phyloP scores from a whole-genome alignment of 2,113 vertebrate species.

The Gymnarchus niloticus region DNA sequence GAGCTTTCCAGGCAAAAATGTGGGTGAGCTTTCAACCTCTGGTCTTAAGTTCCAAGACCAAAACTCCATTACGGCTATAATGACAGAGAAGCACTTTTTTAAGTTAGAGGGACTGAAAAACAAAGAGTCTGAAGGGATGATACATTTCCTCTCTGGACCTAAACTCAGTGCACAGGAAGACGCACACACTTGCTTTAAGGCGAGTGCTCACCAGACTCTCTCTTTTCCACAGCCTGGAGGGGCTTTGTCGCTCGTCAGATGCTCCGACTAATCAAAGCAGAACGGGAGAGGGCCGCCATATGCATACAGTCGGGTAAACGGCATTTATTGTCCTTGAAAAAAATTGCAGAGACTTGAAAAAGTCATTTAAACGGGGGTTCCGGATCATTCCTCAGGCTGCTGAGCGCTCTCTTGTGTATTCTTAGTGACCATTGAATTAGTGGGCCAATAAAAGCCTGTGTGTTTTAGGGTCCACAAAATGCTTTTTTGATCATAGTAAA shows the following conservation, averaged over 20 bases:
- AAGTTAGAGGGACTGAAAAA: background rate
- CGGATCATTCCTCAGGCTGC: background rate
- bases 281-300: conserved; percentile 64
- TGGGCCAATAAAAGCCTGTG: conserved; percentile 25
- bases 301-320: conserved; percentile 71
- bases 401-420: conserved; percentile 37
- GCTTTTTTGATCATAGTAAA: conserved; percentile 62
- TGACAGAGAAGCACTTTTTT: background rate
- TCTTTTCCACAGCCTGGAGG: conserved; percentile 14
- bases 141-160: background rate
- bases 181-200: background rate
- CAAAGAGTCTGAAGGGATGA: background rate
- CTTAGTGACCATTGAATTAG: conserved; percentile 21
- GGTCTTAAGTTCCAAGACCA: background rate
- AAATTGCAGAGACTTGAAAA: background rate
- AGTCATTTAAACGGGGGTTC: conserved; percentile 30
- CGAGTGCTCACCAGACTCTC: background rate
- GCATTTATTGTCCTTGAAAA: background rate
- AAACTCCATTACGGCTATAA: background rate
- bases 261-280: conserved; percentile 61
- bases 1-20: background rate
- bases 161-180: background rate
- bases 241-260: background rate
- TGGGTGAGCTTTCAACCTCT: background rate
- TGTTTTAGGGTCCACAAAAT: conserved; percentile 28